phyloP scores from a whole-genome alignment of 2,888 invertebrate genomes.

The Ophion ellenae region DNA sequence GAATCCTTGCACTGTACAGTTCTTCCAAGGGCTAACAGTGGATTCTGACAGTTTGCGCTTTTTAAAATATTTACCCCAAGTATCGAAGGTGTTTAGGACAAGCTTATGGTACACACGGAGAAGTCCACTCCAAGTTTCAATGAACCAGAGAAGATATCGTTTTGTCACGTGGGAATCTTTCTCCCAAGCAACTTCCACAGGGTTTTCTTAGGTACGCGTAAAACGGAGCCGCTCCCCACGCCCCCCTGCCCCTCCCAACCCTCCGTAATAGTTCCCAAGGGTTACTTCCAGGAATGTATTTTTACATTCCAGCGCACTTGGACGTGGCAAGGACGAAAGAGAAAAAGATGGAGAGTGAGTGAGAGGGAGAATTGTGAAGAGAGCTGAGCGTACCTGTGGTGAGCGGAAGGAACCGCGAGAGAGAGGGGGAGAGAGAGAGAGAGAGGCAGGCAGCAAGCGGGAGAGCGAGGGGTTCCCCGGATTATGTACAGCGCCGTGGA shows the following conservation, averaged over 20 bases:
- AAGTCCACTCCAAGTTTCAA: constrained; percentile 51
- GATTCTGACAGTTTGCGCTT: background rate
- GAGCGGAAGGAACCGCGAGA: background rate
- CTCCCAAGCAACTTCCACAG: constrained; percentile 22
- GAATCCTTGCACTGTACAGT: no score
- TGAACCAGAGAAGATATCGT: constrained; percentile 29
- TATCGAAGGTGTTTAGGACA: background rate
- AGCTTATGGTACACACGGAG: constrained; percentile 1
- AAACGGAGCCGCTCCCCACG: constrained; percentile 45
- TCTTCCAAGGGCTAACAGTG: no score
- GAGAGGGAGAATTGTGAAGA: constrained; percentile 33
- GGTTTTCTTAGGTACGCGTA: constrained; percentile 23
- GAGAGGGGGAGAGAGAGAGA: background rate
- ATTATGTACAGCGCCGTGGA: constrained; percentile 62
- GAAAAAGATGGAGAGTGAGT: background rate
- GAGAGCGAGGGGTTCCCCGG: constrained; percentile 33
- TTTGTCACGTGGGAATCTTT: constrained; percentile 2
- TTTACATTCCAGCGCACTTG: constrained; percentile 35
- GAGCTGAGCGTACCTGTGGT: background rate
- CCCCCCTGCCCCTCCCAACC: constrained; percentile 15
- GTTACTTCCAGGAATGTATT: constrained; percentile 56
- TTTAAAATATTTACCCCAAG: background rate
- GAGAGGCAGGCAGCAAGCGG: constrained; percentile 11
- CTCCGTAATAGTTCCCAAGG: constrained; percentile 47
- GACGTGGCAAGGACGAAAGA: constrained; percentile 11